Conservation (phyloP, 2,113 vertebrate genomes). For the Ciconia boyciana region DNA sequence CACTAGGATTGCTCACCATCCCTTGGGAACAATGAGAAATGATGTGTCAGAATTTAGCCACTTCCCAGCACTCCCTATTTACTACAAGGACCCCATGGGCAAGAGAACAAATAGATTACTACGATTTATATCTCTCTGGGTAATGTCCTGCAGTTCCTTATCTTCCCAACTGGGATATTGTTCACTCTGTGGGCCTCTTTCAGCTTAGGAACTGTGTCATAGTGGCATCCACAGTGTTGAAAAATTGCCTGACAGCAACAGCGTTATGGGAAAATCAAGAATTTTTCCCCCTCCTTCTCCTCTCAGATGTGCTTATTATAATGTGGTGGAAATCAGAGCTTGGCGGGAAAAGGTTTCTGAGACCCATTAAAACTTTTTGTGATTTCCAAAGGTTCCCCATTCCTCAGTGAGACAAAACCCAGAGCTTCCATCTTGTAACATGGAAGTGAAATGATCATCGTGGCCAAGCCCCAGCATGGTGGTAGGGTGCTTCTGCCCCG, state of each 20-base stretch:
- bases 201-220: not conserved
- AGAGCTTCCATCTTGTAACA: not conserved
- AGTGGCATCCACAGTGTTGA: not conserved
- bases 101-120: constrained; percentile 53
- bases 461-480: not conserved
- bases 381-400: not conserved
- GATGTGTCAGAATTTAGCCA: constrained; percentile 40
- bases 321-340: not conserved
- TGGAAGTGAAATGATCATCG: not conserved
- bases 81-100: constrained; percentile 30
- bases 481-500: not conserved
- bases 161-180: constrained; percentile 20
- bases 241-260: not conserved
- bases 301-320: not conserved
- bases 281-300: not conserved
- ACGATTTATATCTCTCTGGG: constrained; percentile 53
- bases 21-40: constrained; percentile 51
- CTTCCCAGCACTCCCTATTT: constrained; percentile 42
- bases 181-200: constrained; percentile 19
- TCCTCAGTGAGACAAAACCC: not conserved
- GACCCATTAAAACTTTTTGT: not conserved
- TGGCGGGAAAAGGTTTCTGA: not conserved
- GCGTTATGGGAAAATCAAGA: not conserved
- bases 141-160: constrained; percentile 41
- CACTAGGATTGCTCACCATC: constrained; percentile 16